Conservation (phyloP, 2,113 vertebrate species). For the Malurus elegans region DNA sequence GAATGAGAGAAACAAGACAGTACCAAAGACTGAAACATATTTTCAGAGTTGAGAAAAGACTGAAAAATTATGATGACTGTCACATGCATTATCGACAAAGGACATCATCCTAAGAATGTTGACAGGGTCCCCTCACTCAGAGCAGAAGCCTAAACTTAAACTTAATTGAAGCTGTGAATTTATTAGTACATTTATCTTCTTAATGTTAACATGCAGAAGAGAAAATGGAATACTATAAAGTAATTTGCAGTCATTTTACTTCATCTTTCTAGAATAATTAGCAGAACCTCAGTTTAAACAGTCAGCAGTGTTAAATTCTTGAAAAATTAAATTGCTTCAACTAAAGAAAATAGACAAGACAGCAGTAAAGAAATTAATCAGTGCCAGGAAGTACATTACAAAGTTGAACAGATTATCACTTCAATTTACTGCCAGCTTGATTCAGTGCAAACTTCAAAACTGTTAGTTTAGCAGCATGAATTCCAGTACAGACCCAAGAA, state of each 20-base stretch:
- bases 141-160: not conserved
- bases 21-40: not conserved
- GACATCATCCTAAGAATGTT: not conserved
- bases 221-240: not conserved
- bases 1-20: not conserved
- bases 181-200: slow-evolving; percentile 17
- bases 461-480: not conserved
- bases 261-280: slow-evolving; percentile 34
- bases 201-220: not conserved
- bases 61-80: not conserved
- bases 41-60: not conserved
- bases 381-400: not conserved
- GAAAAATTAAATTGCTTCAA: not conserved
- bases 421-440: slow-evolving; percentile 18
- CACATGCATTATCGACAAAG: not conserved
- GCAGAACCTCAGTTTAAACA: slow-evolving; percentile 10
- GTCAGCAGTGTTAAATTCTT: not conserved
- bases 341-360: slow-evolving; percentile 8
- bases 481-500: not conserved
- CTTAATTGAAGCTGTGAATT: slow-evolving; percentile 13
- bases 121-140: not conserved
- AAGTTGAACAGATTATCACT: slow-evolving; percentile 20
- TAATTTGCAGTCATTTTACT: not conserved
- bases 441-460: slow-evolving; percentile 16
- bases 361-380: slow-evolving; percentile 31